These are phyloP conservation scores for Dioctria rufipes DNA, from an alignment of 2,888 invertebrate species.

Conservation along the genomic window DNA sequence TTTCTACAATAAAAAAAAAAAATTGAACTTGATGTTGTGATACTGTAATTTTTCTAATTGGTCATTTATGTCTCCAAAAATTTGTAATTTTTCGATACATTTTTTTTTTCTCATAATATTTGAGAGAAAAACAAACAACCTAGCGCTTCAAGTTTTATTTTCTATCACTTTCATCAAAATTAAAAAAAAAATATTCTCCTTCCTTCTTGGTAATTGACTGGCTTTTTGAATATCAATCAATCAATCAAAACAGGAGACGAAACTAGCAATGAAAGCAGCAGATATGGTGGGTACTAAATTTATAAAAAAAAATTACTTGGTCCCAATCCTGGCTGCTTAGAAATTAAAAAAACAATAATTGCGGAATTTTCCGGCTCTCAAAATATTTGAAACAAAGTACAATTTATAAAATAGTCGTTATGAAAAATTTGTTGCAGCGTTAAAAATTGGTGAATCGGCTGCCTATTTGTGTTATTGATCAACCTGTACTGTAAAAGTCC, in stretches of 20 bases:
- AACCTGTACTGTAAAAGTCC: too few relatives aligned
- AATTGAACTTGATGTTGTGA: slow-evolving; percentile 5
- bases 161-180: slow-evolving; percentile 38
- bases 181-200: neutral
- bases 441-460: too few relatives aligned
- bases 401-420: too few relatives aligned
- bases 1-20: neutral
- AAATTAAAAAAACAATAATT: too few relatives aligned
- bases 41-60: slow-evolving; percentile 10
- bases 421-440: too few relatives aligned
- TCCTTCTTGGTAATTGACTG: neutral
- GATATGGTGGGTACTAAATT: slow-evolving; percentile 26
- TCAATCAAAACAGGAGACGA: neutral
- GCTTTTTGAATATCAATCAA: neutral
- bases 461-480: too few relatives aligned
- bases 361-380: too few relatives aligned
- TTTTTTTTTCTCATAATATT: neutral
- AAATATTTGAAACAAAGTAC: too few relatives aligned
- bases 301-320: neutral
- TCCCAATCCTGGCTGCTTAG: slow-evolving; percentile 20
- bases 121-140: neutral
- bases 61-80: too few relatives aligned
- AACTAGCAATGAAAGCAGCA: slow-evolving; percentile 9
- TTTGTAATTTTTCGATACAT: neutral
- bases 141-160: neutral